phyloP scores from a whole-genome alignment of 2,113 vertebrate species.

The Puffinus mauretanicus region DNA sequence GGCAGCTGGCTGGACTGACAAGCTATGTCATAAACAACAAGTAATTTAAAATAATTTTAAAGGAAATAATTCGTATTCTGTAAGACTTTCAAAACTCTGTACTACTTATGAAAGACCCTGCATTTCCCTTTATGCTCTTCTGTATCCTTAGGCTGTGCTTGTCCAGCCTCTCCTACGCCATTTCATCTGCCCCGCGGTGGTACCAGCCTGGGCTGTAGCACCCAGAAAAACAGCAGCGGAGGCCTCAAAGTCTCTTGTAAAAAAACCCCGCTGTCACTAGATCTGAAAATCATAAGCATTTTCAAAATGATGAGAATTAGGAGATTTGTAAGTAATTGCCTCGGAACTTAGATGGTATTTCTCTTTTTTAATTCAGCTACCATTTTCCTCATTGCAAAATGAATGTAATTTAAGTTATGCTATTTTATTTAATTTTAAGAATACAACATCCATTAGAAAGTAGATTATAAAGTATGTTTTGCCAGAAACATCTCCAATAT shows the following conservation, averaged over 20 bases:
- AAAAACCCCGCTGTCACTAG: neutral
- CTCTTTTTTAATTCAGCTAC: neutral
- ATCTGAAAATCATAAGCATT: neutral
- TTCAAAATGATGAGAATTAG: neutral
- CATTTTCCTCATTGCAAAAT: neutral
- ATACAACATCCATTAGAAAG: slow-evolving; percentile 3
- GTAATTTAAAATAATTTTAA: neutral
- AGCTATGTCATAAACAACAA: neutral
- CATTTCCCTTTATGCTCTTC: neutral
- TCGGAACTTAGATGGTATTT: neutral
- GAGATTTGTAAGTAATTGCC: neutral
- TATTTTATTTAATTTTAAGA: slow-evolving; percentile 37
- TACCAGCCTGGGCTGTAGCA: neutral
- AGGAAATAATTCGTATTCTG: neutral
- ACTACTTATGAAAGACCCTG: neutral
- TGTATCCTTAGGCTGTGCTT: neutral
- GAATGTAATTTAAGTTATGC: neutral
- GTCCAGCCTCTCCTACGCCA: accelerated
- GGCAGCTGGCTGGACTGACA: neutral
- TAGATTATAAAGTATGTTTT: neutral
- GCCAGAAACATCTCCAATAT: slow-evolving; percentile 12
- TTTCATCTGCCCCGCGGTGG: neutral
- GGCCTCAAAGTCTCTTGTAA: neutral
- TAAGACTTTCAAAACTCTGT: neutral
- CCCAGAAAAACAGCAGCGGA: neutral